A percentile compares a stretch with the other conserved stretches of the same genome.
These are phyloP conservation scores for Steinernema khuongi DNA, from an alignment of 1,140 invertebrate genomes.

Conservation along the genomic window DNA sequence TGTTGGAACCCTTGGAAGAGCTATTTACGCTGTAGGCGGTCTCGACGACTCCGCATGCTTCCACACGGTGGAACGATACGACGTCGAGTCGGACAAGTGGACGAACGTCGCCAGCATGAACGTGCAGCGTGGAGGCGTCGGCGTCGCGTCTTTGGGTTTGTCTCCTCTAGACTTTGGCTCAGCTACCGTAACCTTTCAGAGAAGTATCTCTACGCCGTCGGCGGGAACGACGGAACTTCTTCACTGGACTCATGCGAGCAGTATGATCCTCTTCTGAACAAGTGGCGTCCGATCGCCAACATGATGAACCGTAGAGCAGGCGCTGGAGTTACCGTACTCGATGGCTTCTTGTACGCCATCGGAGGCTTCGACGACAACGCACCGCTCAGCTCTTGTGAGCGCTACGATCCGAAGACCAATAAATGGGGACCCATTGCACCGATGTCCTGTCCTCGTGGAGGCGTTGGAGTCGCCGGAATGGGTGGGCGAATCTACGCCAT, in stretches of 20 bases:
- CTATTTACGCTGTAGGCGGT: conserved; percentile 86
- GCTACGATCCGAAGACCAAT: conserved; percentile 81
- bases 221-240: conserved; percentile 76
- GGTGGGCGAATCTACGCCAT: conserved; percentile 60
- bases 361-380: conserved; percentile 85
- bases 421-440: conserved; percentile 74
- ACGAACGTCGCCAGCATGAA: conserved; percentile 42
- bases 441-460: conserved; percentile 68
- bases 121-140: conserved; percentile 44
- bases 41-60: conserved; percentile 78
- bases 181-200: conserved; percentile 68
- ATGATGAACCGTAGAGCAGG: conserved; percentile 47
- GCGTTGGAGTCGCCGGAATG: conserved; percentile 47
- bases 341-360: conserved; percentile 73
- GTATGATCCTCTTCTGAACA: conserved; percentile 77
- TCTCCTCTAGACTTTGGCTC: conserved; percentile 36
- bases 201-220: conserved; percentile 70
- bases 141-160: conserved; percentile 41
- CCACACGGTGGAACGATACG: conserved; percentile 47
- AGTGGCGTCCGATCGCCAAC: conserved; percentile 68
- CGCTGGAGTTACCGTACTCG: conserved; percentile 45
- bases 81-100: conserved; percentile 43
- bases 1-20: conserved; percentile 77
- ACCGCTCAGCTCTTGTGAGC: conserved; percentile 72
- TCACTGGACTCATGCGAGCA: conserved; percentile 73